Conservation (phyloP, 2,113 vertebrate genomes). For the Ophthalmotilapia sp. region DNA sequence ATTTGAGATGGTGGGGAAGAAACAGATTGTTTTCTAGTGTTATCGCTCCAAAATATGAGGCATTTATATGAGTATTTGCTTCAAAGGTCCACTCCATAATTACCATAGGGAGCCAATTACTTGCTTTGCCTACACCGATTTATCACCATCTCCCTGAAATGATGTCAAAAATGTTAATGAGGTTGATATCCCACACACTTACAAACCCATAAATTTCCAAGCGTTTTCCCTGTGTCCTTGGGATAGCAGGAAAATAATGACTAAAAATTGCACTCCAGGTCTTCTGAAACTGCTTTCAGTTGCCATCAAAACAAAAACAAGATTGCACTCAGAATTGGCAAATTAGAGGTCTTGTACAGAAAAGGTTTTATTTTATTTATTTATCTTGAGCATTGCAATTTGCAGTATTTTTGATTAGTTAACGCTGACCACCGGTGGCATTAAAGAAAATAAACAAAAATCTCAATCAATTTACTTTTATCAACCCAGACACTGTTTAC, state of each 20-base stretch:
- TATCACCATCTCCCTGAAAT: slow-evolving; percentile 15
- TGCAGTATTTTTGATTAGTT: background rate
- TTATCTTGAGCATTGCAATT: background rate
- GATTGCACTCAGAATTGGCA: background rate
- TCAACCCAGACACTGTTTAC: background rate
- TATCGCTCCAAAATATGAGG: slow-evolving; percentile 9
- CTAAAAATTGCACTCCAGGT: background rate
- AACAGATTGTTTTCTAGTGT: slow-evolving; percentile 22
- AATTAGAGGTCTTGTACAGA: background rate
- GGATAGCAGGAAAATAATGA: background rate
- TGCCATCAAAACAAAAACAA: background rate
- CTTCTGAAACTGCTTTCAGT: background rate
- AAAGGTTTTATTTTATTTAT: background rate
- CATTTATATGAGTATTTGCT: slow-evolving; percentile 38
- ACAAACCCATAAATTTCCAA: background rate
- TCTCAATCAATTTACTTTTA: background rate
- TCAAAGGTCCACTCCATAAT: slow-evolving; percentile 46
- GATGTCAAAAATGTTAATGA: slow-evolving; percentile 42
- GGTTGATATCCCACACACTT: slow-evolving; percentile 12
- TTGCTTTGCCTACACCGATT: slow-evolving; percentile 26
- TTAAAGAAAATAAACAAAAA: background rate
- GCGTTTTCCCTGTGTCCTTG: background rate
- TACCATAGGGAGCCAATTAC: slow-evolving; percentile 51
- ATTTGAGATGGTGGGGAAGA: background rate
- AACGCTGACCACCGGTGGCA: background rate